These are phyloP conservation scores for Tetragnatha montana DNA, from an alignment of 2,888 invertebrate genomes.

Conservation along the genomic window DNA sequence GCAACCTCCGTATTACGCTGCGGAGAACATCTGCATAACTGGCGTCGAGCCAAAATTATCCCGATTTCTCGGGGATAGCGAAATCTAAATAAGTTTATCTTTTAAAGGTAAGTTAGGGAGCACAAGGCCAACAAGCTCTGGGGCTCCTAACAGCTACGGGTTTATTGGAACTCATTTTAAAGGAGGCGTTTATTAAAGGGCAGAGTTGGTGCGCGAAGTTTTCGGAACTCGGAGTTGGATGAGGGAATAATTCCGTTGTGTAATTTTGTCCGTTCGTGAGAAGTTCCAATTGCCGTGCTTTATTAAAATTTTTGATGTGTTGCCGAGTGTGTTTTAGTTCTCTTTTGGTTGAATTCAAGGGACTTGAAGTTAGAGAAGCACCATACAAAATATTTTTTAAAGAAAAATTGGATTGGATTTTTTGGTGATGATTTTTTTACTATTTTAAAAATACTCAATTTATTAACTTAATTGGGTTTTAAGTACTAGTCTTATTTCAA, in stretches of 20 bases:
- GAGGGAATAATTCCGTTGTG: not conserved
- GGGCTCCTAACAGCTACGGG: conserved; percentile 12
- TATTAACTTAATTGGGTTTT: too few relatives aligned
- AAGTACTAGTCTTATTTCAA: too few relatives aligned
- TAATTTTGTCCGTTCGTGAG: conserved; percentile 5
- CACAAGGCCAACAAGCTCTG: conserved; percentile 19
- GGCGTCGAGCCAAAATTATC: conserved; percentile 44
- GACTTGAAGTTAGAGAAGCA: too few relatives aligned
- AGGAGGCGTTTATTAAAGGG: conserved; percentile 11
- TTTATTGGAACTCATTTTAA: conserved; percentile 32
- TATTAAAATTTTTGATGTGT: too few relatives aligned
- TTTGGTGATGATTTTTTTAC: too few relatives aligned
- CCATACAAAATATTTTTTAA: too few relatives aligned
- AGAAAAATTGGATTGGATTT: too few relatives aligned
- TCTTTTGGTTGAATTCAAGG: too few relatives aligned
- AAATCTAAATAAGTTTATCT: conserved; percentile 56
- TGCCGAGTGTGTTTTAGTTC: too few relatives aligned
- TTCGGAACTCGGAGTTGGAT: conserved; percentile 8
- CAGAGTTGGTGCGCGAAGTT: not conserved
- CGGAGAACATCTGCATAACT: conserved; percentile 37
- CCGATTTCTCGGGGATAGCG: conserved; percentile 14
- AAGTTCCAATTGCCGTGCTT: too few relatives aligned
- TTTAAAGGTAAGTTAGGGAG: conserved; percentile 6
- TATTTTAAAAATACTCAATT: too few relatives aligned
- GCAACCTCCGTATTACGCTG: conserved; percentile 34